A percentile compares a stretch with the other conserved stretches of the same genome.
Conservation (phyloP, 2,888 invertebrate species). For the Caenorhabditis virilis region DNA sequence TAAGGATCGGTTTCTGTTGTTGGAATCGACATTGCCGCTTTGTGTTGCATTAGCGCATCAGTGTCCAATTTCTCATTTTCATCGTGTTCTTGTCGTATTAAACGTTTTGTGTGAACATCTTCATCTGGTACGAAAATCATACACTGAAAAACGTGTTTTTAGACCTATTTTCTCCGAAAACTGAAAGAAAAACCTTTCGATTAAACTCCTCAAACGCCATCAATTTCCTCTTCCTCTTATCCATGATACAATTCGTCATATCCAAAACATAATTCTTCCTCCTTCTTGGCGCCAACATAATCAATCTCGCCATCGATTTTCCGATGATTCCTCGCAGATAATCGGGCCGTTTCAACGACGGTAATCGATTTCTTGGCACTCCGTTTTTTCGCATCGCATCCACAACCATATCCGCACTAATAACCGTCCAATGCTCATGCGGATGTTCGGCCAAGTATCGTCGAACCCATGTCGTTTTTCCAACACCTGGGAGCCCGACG, state of each 20-base stretch:
- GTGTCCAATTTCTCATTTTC: conserved; percentile 39
- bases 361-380: conserved; percentile 77
- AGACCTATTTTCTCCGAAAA: no score
- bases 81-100: conserved; percentile 24
- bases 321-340: conserved; percentile 84
- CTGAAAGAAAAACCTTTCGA: no score
- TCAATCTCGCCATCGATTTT: conserved; percentile 74
- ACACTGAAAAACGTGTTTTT: conserved; percentile 87
- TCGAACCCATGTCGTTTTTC: conserved; percentile 85
- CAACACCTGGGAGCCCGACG: conserved; percentile 86
- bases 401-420: conserved; percentile 85
- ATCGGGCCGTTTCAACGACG: conserved; percentile 76
- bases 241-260: conserved; percentile 96
- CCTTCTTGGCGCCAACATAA: conserved; percentile 68
- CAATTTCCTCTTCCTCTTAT: conserved; percentile 96
- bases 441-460: conserved; percentile 78
- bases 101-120: conserved; percentile 71
- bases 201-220: conserved; percentile 76
- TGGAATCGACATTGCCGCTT: conserved; percentile 60
- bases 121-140: conserved; percentile 91
- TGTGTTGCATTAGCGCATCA: conserved; percentile 39
- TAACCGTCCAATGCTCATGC: conserved; percentile 82
- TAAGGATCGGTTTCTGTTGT: conserved; percentile 52
- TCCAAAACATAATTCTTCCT: conserved; percentile 94
- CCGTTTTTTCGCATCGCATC: conserved; percentile 94